phyloP scores from a whole-genome alignment of 1,140 invertebrate genomes.

The Asobara japonica region DNA sequence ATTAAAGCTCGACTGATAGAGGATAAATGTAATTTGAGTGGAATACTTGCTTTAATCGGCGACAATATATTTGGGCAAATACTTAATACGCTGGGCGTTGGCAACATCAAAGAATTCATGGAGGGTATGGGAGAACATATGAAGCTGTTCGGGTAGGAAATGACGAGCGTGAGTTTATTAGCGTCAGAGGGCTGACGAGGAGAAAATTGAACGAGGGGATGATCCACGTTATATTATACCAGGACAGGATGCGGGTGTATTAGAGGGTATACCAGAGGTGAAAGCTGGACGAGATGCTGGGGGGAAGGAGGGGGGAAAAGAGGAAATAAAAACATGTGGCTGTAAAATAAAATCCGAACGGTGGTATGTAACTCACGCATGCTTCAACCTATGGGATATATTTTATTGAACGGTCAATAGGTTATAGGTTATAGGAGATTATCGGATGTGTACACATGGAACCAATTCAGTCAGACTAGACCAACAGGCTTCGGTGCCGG shows the following conservation, averaged over 20 bases:
- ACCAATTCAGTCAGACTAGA: constrained; percentile 49
- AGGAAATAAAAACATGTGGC: neutral
- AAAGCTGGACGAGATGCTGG: neutral
- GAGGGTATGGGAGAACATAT: neutral
- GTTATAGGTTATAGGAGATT: constrained; percentile 48
- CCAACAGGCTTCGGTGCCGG: constrained; percentile 20
- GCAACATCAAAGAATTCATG: neutral
- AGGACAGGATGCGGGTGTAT: neutral
- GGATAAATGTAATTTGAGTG: too few species aligned
- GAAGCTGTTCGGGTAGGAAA: constrained; percentile 11
- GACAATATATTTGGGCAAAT: too few species aligned
- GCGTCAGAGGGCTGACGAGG: constrained; percentile 12
- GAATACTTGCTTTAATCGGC: too few species aligned
- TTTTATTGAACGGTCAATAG: constrained; percentile 50
- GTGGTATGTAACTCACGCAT: neutral
- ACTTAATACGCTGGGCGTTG: neutral
- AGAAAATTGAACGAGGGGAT: constrained; percentile 19
- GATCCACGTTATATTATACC: constrained; percentile 10
- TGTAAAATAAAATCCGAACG: constrained; percentile 27
- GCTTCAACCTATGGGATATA: constrained; percentile 3
- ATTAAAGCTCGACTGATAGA: too few species aligned
- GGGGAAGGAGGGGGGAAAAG: too few species aligned
- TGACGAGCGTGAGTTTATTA: constrained; percentile 24
- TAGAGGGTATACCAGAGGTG: neutral
- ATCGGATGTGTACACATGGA: constrained; percentile 42